These are phyloP conservation scores for Lithobates sylvaticus DNA, from an alignment of 2,797 vertebrate genomes.

Conservation along the genomic window DNA sequence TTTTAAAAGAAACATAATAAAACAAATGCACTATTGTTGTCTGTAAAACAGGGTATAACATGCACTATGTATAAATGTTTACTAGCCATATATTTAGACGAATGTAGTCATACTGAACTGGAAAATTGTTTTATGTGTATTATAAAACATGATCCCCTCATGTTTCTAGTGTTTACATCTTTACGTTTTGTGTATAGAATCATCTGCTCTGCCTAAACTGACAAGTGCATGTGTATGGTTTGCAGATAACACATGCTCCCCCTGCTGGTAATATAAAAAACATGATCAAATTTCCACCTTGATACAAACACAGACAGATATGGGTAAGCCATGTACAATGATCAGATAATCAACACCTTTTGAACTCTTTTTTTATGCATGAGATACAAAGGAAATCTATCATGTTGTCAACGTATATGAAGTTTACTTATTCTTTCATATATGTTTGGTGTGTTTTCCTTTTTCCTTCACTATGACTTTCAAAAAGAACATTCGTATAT, in stretches of 20 bases:
- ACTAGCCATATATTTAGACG: neutral
- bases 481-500: too few relatives aligned
- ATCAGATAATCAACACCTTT: neutral
- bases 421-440: too few relatives aligned
- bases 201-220: neutral
- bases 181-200: constrained; percentile 33
- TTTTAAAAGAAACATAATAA: neutral
- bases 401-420: neutral
- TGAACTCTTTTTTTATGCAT: too few relatives aligned
- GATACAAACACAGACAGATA: neutral
- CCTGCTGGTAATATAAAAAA: constrained; percentile 72
- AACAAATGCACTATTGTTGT: neutral
- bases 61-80: neutral
- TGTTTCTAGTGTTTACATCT: neutral
- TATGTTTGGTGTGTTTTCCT: too few relatives aligned
- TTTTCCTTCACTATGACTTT: too few relatives aligned
- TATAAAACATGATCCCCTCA: neutral
- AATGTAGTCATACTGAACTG: neutral
- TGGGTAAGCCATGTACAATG: neutral
- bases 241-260: constrained; percentile 66
- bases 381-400: neutral
- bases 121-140: neutral
- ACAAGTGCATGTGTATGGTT: neutral
- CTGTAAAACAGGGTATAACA: neutral
- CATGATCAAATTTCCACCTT: neutral